A percentile compares a stretch with the other conserved stretches of the same genome.
Conservation (phyloP, 2,113 vertebrate genomes). For the Boleophthalmus pectinirostris region DNA sequence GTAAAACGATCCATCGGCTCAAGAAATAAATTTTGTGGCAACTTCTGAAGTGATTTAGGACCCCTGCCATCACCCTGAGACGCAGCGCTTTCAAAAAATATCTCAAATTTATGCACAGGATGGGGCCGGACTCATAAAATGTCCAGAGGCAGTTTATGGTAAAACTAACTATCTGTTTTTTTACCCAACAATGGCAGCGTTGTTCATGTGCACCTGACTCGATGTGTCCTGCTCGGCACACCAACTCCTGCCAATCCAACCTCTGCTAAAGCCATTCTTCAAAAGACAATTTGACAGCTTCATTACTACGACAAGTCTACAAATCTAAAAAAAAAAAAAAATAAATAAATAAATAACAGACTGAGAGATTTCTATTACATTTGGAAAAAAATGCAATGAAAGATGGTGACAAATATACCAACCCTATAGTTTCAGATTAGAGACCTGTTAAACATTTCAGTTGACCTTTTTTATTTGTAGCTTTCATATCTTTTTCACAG, state of each 20-base stretch:
- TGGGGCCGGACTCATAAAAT: slow-evolving; percentile 48
- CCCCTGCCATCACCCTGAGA: slow-evolving; percentile 19
- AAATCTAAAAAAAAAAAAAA: too few species aligned
- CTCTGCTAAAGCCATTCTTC: slow-evolving; percentile 25
- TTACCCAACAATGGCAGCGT: slow-evolving; percentile 50
- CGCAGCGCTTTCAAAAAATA: slow-evolving; percentile 42
- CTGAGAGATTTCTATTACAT: too few species aligned
- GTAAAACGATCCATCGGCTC: slow-evolving; percentile 54
- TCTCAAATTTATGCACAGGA: slow-evolving; percentile 42
- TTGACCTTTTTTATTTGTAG: too few species aligned
- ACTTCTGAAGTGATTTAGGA: slow-evolving; percentile 48
- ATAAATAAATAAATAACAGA: too few species aligned
- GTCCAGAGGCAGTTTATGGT: slow-evolving; percentile 45
- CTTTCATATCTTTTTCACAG: too few species aligned
- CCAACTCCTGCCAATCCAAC: slow-evolving; percentile 20
- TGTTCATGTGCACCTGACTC: slow-evolving; percentile 58
- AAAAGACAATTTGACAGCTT: slow-evolving; percentile 27
- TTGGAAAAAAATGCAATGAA: too few species aligned
- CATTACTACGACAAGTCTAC: slow-evolving; percentile 15
- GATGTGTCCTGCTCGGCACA: slow-evolving; percentile 19
- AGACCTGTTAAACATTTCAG: too few species aligned
- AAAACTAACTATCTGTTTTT: slow-evolving; percentile 41
- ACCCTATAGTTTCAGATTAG: too few species aligned
- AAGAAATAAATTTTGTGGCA: slow-evolving; percentile 51
- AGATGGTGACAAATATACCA: too few species aligned